Base-by-base conservation (phyloP, 2,113 vertebrate genomes). In the Spizaetus ornatus region DNA sequence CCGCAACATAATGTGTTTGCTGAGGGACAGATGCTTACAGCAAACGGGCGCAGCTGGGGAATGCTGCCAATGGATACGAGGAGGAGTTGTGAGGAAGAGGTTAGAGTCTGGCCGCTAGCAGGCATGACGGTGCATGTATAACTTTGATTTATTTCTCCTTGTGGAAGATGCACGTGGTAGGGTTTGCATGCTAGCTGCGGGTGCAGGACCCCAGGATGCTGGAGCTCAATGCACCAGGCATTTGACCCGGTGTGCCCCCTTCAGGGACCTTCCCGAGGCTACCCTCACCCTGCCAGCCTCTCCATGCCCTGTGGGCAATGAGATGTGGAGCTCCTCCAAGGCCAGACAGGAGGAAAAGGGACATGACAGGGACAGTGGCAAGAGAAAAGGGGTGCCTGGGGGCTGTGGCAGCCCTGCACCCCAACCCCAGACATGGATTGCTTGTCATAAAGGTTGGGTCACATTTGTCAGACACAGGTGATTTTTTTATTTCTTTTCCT, bases 301-400 rank as follows among this genome's bases (percentile, higher is more conserved):
- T 58, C 50, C 0, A 0, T 31, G 69, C 6, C n/a, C 62, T 4
- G 0, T 13, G 19, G 56, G 48, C 9, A 20, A 2, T 6, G 34
- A 81, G 36, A 52, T 1, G 1, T 3, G 2, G 40, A 65, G 19
- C 17, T 8, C 40, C 16, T 43, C 53, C 47, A 47, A 63, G 43
- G 31, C 23, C 58, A 52, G 72, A 25, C 48, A 69, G 63, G 26
- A 89, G 27, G 22, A 70, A 69, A 83, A 26, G 22, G 53, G 27
- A 80, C 9, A 48, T 2, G 2, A 8, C 11, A 26, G 16, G 21
- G 47, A 40, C 38, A 69, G 17, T 6, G 26, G 34, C 42, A 83
- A 43, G 77, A 73, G 43, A 43, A 80, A 67, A 5, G 18, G 32
- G 2, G 12, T 69, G 48, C 12, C 48, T 72, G n/a, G 34, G 45